Percentiles rank a stretch among this genome's conserved stretches.
Evolutionary conservation across 2,797 vertebrate genomes (phyloP).

Genomic region (Tauraco hartlaubi): DNA sequence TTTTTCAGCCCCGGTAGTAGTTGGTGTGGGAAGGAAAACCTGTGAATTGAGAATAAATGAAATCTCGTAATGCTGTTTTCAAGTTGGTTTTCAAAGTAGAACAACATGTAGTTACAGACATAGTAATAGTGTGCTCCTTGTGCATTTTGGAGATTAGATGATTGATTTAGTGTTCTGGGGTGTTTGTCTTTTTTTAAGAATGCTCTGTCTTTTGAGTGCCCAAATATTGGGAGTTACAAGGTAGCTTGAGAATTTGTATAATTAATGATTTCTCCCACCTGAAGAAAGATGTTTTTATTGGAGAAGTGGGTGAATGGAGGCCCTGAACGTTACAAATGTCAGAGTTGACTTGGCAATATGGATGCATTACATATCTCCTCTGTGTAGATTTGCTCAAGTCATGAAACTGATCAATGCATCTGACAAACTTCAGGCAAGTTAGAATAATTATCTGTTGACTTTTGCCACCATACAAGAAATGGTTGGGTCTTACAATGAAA

Average conservation of each 20-base stretch:
- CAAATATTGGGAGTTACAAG: not conserved
- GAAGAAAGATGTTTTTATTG: not conserved
- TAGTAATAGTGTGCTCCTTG: not conserved
- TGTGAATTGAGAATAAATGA: conserved; percentile 12
- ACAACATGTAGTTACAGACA: not conserved
- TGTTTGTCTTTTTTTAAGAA: not conserved
- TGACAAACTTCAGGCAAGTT: not conserved
- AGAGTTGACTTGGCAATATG: not conserved
- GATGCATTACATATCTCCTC: not conserved
- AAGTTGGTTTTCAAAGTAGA: conserved; percentile 18
- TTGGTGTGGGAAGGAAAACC: not conserved
- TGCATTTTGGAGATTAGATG: not conserved
- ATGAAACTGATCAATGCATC: not conserved
- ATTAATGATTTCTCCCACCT: not conserved
- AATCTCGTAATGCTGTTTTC: not conserved
- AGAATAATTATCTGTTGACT: not conserved
- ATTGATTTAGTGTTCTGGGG: not conserved
- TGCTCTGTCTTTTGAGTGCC: not conserved
- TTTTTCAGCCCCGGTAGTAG: not conserved
- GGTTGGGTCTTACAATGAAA: not conserved
- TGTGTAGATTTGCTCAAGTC: not conserved
- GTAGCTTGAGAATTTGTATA: not conserved
- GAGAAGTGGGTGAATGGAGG: not conserved
- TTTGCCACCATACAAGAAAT: not conserved
- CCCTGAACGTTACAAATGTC: not conserved